phyloP scores from a whole-genome alignment of 2,113 vertebrate genomes.

The Panthera uncia region DNA sequence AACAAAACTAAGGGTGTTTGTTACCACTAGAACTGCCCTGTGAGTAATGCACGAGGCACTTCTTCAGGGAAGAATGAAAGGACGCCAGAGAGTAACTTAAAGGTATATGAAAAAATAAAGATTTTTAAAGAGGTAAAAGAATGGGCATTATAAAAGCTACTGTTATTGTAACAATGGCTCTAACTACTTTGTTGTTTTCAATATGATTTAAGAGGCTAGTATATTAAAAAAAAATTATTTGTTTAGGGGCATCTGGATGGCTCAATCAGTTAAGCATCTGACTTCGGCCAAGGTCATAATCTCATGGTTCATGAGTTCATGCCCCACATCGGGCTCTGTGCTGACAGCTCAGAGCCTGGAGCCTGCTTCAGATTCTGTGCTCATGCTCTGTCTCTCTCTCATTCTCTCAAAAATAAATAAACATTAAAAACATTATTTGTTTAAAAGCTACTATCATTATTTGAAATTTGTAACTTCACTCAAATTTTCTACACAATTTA shows the following conservation, averaged over 20 bases:
- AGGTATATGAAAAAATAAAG: background rate
- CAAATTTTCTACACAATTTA: background rate
- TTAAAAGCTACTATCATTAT: background rate
- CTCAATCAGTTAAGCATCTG: no score
- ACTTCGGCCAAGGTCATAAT: no score
- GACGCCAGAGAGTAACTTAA: background rate
- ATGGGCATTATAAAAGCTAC: background rate
- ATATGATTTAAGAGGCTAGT: background rate
- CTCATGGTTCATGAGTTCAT: no score
- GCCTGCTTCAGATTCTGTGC: no score
- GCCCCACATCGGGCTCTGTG: no score
- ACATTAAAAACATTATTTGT: background rate
- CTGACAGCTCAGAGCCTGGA: no score
- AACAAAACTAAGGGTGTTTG: background rate
- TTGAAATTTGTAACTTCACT: background rate
- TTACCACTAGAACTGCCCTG: background rate
- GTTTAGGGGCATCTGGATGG: background rate
- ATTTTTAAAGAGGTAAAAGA: background rate
- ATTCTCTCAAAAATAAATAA: no score
- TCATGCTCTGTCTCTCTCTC: no score
- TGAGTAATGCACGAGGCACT: no score
- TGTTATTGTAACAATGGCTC: background rate
- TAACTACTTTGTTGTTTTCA: background rate
- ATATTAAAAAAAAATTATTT: background rate
- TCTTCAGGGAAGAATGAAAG: background rate